A percentile compares a stretch with the other conserved stretches of the same genome.
Evolutionary conservation across 2,797 vertebrate species (phyloP).

Genomic region (Syngnathus rostellatus): DNA sequence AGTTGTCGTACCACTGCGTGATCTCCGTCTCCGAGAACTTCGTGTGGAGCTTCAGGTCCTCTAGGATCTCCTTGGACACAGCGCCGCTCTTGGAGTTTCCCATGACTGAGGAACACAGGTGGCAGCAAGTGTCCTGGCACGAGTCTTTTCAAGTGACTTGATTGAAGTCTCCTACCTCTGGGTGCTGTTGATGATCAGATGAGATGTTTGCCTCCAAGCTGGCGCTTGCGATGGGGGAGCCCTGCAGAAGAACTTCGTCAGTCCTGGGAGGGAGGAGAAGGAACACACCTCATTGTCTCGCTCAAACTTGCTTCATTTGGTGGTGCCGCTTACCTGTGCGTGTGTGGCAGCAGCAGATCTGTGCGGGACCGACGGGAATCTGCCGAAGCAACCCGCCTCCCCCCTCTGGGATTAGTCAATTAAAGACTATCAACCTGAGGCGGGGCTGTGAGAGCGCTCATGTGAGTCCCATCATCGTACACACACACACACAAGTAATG

Average conservation of each 20-base stretch:
- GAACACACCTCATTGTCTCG: not conserved
- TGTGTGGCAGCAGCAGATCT: slow-evolving; percentile 9
- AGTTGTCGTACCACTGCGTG: slow-evolving; percentile 69
- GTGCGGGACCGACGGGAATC: slow-evolving; percentile 23
- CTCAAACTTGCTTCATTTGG: not conserved
- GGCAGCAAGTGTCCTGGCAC: too few species aligned
- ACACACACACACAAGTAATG: not conserved
- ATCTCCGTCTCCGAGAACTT: slow-evolving; percentile 70
- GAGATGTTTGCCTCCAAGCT: not conserved
- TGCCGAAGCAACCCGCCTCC: slow-evolving; percentile 30
- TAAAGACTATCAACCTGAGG: slow-evolving; percentile 43
- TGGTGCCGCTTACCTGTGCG: slow-evolving; percentile 36
- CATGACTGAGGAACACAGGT: slow-evolving; percentile 40
- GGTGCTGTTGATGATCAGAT: not conserved
- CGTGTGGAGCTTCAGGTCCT: slow-evolving; percentile 69
- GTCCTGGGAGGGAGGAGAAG: not conserved
- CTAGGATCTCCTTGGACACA: slow-evolving; percentile 69
- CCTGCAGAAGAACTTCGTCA: not conserved
- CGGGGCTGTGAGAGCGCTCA: slow-evolving; percentile 28
- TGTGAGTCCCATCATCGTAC: slow-evolving; percentile 14
- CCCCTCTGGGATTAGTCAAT: slow-evolving; percentile 47
- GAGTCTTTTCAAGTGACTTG: not conserved
- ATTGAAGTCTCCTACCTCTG: not conserved
- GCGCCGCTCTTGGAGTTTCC: slow-evolving; percentile 65
- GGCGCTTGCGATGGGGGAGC: too few species aligned